Conservation (phyloP, 2,888 invertebrate species). For the Aethes cnicana region DNA sequence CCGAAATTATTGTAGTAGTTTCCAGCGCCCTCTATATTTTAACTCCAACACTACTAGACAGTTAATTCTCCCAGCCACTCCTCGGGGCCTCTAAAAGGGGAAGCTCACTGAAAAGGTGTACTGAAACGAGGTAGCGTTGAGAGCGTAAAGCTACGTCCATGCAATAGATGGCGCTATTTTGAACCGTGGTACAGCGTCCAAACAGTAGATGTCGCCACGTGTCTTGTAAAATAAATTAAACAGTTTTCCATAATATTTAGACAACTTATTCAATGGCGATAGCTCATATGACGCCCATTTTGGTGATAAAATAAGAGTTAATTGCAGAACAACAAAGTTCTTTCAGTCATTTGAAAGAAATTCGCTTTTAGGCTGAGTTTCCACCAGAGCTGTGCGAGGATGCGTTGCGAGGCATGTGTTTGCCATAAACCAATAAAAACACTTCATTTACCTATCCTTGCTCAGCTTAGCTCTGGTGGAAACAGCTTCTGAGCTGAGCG, state of each 20-base stretch:
- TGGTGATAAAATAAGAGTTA: neutral
- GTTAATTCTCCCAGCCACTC: neutral
- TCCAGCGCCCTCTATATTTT: neutral
- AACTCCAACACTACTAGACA: neutral
- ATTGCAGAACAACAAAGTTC: neutral
- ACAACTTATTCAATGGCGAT: neutral
- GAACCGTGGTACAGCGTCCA: no score
- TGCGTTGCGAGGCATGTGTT: no score
- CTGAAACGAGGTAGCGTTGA: conserved; percentile 4
- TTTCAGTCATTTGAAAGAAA: neutral
- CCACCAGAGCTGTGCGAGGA: no score
- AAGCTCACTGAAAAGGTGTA: neutral
- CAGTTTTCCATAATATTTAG: neutral
- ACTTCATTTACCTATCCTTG: no score
- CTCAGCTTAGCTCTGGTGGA: no score
- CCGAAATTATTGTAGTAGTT: no score
- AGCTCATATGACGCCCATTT: neutral
- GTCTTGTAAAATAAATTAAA: neutral
- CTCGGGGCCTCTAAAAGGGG: neutral
- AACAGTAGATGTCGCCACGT: neutral
- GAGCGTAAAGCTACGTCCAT: neutral
- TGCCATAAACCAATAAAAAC: no score
- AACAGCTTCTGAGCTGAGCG: no score
- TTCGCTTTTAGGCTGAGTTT: conserved; percentile 3
- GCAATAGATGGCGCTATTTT: conserved; percentile 15